Evolutionary conservation across 2,797 vertebrate species (phyloP).

Genomic region (Sphenodon punctatus): DNA sequence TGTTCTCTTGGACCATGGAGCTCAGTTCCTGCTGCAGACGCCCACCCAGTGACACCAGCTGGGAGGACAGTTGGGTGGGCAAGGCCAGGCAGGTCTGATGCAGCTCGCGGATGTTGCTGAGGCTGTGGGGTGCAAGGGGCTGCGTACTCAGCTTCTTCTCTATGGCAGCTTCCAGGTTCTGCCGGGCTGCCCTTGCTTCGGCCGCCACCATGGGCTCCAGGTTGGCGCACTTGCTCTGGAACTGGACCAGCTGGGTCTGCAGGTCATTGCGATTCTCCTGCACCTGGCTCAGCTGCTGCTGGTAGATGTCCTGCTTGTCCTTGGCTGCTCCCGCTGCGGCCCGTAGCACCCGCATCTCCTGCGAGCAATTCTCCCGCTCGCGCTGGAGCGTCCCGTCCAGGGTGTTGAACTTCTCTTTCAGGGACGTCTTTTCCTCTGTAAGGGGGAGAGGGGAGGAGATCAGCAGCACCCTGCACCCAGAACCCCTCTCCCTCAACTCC

Average conservation of each 20-base stretch:
- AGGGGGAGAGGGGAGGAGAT: too few species aligned
- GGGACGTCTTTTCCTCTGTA: neutral
- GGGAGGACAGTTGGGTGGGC: rapidly evolving
- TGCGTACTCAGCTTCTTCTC: neutral
- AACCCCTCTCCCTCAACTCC: too few species aligned
- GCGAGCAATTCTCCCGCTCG: rapidly evolving
- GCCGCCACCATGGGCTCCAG: neutral
- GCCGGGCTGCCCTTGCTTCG: neutral
- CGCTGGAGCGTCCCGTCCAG: neutral
- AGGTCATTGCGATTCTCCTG: neutral
- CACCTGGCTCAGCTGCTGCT: neutral
- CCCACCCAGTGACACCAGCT: rapidly evolving
- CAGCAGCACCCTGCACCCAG: too few species aligned
- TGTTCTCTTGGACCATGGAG: neutral
- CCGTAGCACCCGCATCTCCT: neutral
- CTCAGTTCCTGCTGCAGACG: neutral
- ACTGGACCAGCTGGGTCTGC: neutral
- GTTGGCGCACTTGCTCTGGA: neutral
- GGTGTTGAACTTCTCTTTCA: neutral
- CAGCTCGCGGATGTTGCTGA: too few species aligned
- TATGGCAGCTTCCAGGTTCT: neutral
- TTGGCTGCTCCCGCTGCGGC: neutral
- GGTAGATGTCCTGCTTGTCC: neutral
- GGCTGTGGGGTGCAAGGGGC: rapidly evolving
- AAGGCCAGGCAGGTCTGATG: rapidly evolving